Percentiles rank a stretch among this genome's conserved stretches.
phyloP scores from a whole-genome alignment of 2,113 vertebrate genomes.

The human (Homo sapiens) region DNA sequence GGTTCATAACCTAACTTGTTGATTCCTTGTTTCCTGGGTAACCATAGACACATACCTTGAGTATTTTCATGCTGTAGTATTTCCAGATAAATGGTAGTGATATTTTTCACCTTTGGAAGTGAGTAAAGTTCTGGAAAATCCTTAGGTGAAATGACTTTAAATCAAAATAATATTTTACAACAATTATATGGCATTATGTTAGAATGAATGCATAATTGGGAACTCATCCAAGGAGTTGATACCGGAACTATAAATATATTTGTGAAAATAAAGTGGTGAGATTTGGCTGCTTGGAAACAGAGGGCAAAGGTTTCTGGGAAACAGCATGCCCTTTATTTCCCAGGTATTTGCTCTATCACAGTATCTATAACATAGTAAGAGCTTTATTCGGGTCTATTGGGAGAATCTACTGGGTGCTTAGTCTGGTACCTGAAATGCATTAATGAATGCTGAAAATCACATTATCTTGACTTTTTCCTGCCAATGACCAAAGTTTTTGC shows the following conservation, averaged over 20 bases:
- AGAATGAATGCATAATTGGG: background rate
- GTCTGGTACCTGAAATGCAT: background rate
- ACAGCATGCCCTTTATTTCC: background rate
- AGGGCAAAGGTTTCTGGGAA: constrained; percentile 45
- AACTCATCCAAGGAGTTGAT: background rate
- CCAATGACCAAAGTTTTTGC: background rate
- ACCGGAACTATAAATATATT: background rate
- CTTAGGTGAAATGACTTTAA: background rate
- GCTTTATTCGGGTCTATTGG: background rate
- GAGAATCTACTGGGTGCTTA: background rate
- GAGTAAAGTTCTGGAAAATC: background rate
- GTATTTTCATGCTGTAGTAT: background rate
- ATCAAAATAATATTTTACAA: background rate
- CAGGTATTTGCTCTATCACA: background rate
- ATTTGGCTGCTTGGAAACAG: constrained; percentile 33
- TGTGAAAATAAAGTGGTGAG: background rate
- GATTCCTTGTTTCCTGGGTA: background rate
- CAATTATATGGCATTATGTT: background rate
- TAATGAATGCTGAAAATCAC: background rate
- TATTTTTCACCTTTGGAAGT: background rate
- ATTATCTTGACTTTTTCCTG: background rate
- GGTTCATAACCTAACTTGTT: background rate
- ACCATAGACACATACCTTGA: background rate
- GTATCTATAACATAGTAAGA: background rate
- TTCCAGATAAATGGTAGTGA: constrained; percentile 1